Conservation (phyloP, 2,113 vertebrate genomes). For the Odocoileus virginianus region DNA sequence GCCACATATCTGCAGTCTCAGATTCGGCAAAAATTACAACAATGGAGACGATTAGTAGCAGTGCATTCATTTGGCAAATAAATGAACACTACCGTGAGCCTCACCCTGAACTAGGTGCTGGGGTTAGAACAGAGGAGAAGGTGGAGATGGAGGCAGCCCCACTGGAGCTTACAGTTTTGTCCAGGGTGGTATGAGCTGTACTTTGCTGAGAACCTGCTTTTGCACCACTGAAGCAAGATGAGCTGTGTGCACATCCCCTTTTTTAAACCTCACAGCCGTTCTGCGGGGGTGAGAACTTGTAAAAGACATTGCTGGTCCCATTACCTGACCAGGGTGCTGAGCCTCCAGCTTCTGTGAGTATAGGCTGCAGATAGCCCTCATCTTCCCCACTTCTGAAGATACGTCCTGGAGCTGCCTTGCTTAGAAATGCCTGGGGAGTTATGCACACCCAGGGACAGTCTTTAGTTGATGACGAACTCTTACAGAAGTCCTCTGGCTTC, state of each 20-base stretch:
- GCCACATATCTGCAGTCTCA: background rate
- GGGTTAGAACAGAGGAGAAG: background rate
- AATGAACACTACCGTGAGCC: background rate
- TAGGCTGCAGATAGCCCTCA: background rate
- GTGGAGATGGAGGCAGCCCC: background rate
- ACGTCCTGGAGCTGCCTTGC: background rate
- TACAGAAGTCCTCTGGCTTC: too few relatives aligned
- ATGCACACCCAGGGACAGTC: too few relatives aligned
- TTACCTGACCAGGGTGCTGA: background rate
- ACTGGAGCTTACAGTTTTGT: background rate
- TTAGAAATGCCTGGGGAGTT: background rate
- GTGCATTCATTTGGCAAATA: background rate
- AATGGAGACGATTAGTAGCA: rapidly evolving
- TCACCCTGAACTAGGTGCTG: background rate
- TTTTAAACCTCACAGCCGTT: background rate
- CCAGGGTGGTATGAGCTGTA: background rate
- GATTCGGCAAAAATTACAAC: background rate
- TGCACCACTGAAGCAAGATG: background rate
- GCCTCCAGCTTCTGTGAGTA: background rate
- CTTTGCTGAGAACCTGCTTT: background rate
- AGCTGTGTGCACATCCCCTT: rapidly evolving
- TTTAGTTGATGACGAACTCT: too few relatives aligned
- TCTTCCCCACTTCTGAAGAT: background rate
- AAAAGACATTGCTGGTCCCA: background rate
- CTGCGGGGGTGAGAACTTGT: rapidly evolving